phyloP scores from a whole-genome alignment of 2,113 vertebrate species.

The Eretmochelys imbricata region DNA sequence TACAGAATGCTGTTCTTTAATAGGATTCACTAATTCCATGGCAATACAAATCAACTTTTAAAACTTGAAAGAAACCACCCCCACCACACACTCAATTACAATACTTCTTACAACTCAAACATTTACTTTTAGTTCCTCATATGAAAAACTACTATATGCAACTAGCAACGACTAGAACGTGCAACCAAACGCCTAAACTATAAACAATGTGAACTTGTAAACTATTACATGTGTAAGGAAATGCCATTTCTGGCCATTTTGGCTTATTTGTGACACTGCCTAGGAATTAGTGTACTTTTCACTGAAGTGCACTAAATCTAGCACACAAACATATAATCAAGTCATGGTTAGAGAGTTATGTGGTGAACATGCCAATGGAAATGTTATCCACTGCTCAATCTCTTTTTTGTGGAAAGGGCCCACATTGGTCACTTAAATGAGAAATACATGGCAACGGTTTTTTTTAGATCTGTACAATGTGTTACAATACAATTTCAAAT shows the following conservation, averaged over 20 bases:
- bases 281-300: background rate
- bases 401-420: background rate
- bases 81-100: background rate
- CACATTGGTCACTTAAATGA: constrained; percentile 16
- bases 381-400: background rate
- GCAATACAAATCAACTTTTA: background rate
- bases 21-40: background rate
- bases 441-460: background rate
- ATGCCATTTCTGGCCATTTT: constrained; percentile 52
- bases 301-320: background rate
- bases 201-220: constrained; percentile 48
- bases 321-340: background rate
- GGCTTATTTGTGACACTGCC: constrained; percentile 51
- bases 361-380: background rate
- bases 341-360: background rate
- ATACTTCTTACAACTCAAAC: constrained; percentile 13
- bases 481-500: constrained; percentile 50
- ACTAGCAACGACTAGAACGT: background rate
- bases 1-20: background rate
- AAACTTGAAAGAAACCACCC: background rate
- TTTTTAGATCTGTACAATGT: constrained; percentile 21
- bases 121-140: background rate
- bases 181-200: constrained; percentile 25
- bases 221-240: constrained; percentile 59
- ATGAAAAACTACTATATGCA: constrained; percentile 33